Conservation (phyloP, 2,797 vertebrate species). For the Xyrichtys novacula region DNA sequence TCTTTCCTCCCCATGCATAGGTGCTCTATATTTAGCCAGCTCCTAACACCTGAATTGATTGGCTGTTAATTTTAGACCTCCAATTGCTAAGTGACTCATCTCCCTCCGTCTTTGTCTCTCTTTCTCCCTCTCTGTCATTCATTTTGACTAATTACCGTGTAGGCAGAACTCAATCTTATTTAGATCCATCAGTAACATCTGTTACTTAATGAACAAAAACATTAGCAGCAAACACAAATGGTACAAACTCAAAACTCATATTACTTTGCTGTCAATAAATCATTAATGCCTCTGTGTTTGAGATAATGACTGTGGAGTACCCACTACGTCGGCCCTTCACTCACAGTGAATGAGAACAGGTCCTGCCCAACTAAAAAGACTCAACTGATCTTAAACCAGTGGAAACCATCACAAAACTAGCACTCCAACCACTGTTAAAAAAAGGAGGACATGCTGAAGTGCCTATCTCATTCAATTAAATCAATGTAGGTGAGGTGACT, state of each 20-base stretch:
- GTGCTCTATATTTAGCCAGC: slow-evolving; percentile 61
- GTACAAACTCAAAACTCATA: slow-evolving; percentile 16
- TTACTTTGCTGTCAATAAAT: slow-evolving; percentile 11
- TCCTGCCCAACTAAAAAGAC: slow-evolving; percentile 17
- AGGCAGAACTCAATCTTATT: slow-evolving; percentile 11
- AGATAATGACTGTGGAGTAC: slow-evolving; percentile 37
- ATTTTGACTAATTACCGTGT: slow-evolving; percentile 28
- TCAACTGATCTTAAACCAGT: slow-evolving; percentile 6
- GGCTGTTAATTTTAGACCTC: slow-evolving; percentile 71
- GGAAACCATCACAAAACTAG: slow-evolving; percentile 28
- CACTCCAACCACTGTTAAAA: neutral
- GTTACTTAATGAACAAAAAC: slow-evolving; percentile 15
- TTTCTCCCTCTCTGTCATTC: slow-evolving; percentile 8
- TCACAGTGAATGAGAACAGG: slow-evolving; percentile 35
- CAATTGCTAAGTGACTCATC: slow-evolving; percentile 56
- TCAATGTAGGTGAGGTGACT: slow-evolving; percentile 22
- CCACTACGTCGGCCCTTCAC: slow-evolving; percentile 32
- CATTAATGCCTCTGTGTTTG: slow-evolving; percentile 27
- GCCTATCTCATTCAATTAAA: slow-evolving; percentile 27
- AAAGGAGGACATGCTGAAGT: slow-evolving; percentile 35
- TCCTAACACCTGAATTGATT: slow-evolving; percentile 64
- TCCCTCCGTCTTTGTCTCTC: neutral
- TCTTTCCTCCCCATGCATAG: slow-evolving; percentile 30
- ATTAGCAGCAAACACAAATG: neutral
- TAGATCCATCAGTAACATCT: neutral